A percentile compares a stretch with the other conserved stretches of the same genome.
phyloP scores from a whole-genome alignment of 2,888 invertebrate genomes.

The Tiliacea aurago region DNA sequence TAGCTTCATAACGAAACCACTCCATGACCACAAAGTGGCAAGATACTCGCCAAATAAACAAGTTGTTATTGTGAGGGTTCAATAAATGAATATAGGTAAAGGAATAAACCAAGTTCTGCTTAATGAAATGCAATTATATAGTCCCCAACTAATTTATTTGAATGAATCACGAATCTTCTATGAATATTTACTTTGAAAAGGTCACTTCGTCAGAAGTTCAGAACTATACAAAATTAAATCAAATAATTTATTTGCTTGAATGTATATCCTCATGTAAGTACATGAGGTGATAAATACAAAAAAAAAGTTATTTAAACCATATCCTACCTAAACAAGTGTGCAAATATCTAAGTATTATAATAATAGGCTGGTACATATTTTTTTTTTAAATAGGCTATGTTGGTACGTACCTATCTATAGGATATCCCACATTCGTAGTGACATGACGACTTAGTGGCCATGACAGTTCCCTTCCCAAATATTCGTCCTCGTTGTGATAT shows the following conservation, averaged over 20 bases:
- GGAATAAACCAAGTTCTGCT: slow-evolving; percentile 52
- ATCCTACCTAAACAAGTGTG: too few species aligned
- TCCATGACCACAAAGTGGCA: slow-evolving; percentile 57
- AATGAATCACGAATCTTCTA: slow-evolving; percentile 52
- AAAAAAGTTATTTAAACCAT: too few species aligned
- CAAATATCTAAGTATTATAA: too few species aligned
- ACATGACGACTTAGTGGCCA: slow-evolving; percentile 11
- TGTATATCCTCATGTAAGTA: too few species aligned
- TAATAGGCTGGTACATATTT: not conserved
- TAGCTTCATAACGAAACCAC: slow-evolving; percentile 1
- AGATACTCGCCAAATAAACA: slow-evolving; percentile 44
- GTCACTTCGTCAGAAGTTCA: slow-evolving; percentile 52
- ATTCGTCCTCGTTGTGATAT: slow-evolving; percentile 27
- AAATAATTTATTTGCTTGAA: too few species aligned
- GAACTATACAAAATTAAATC: slow-evolving; percentile 27
- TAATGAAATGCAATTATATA: slow-evolving; percentile 52
- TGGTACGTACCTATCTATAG: slow-evolving; percentile 40
- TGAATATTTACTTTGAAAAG: slow-evolving; percentile 44
- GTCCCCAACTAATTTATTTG: slow-evolving; percentile 28
- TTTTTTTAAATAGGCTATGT: not conserved
- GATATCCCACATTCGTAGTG: slow-evolving; percentile 13
- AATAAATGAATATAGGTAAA: slow-evolving; percentile 44
- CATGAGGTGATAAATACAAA: too few species aligned
- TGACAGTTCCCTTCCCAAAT: slow-evolving; percentile 27
- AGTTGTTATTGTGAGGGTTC: slow-evolving; percentile 50